Conservation (phyloP, 2,888 invertebrate species). For the Ommatoiulus sabulosus region DNA sequence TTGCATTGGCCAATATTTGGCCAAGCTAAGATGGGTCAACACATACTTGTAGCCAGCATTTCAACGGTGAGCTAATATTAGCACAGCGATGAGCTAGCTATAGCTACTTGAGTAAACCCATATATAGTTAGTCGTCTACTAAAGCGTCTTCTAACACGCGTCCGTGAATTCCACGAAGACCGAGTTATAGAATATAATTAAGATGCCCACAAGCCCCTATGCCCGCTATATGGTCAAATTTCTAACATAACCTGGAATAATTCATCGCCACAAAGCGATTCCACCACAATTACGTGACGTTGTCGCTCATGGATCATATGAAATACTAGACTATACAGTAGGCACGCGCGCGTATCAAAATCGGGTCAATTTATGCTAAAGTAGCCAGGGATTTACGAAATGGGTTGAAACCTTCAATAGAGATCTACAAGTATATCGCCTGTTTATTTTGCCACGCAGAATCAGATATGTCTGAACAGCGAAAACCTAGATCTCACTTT, state of each 20-base stretch:
- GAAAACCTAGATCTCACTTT: background rate
- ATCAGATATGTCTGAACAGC: background rate
- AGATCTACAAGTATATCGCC: no score
- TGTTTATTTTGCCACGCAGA: background rate
- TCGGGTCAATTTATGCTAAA: background rate
- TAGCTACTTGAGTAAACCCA: background rate
- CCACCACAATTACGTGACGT: no score
- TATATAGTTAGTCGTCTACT: background rate
- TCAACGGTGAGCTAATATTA: background rate
- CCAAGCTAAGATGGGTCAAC: conserved; percentile 5
- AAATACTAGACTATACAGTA: background rate
- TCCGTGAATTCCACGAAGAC: background rate
- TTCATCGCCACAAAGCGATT: no score
- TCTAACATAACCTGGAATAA: no score
- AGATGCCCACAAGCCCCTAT: background rate
- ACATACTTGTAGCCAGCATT: conserved; percentile 11
- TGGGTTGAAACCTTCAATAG: background rate
- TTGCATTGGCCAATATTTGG: background rate
- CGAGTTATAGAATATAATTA: background rate
- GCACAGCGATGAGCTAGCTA: background rate
- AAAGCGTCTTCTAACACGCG: background rate
- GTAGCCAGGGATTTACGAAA: conserved; percentile 21
- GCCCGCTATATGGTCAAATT: no score
- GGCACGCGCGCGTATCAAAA: background rate
- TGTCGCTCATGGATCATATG: no score